Evolutionary conservation across 2,113 vertebrate genomes (phyloP).

Genomic region (Tiliqua scincoides): DNA sequence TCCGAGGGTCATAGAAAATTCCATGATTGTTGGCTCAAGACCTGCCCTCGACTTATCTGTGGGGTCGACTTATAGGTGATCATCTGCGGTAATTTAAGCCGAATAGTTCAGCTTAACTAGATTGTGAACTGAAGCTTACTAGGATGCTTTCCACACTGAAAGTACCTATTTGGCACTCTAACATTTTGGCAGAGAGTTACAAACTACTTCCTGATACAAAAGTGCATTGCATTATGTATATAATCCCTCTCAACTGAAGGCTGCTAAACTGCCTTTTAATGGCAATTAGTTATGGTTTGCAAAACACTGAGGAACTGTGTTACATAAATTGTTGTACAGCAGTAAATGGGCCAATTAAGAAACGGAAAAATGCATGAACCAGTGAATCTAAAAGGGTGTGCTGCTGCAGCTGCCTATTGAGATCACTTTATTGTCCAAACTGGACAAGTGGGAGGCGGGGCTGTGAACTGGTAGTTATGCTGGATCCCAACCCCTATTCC

Average conservation of each 20-base stretch:
- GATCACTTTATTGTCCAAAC: background rate
- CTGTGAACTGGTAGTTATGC: too few species aligned
- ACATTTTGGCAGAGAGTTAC: background rate
- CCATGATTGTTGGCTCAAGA: too few species aligned
- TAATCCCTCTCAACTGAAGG: slow-evolving; percentile 8
- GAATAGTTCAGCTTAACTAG: background rate
- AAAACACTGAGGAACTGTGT: background rate
- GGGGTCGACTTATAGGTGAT: too few species aligned
- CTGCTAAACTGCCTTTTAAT: slow-evolving; percentile 7
- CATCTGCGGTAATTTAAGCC: background rate
- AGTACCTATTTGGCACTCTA: background rate
- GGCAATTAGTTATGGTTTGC: background rate
- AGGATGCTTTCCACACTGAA: background rate
- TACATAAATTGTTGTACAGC: background rate
- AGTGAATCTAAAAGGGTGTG: background rate
- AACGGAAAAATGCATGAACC: background rate
- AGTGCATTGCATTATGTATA: accelerated
- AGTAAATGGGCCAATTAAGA: slow-evolving; percentile 6
- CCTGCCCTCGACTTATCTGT: too few species aligned
- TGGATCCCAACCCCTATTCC: too few species aligned
- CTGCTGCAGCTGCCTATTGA: too few species aligned
- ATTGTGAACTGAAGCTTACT: background rate
- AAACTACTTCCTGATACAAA: background rate
- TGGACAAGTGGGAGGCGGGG: too few species aligned
- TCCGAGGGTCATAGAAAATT: too few species aligned